phyloP scores from a whole-genome alignment of 2,797 vertebrate genomes.

The Telmatherina bonti region DNA sequence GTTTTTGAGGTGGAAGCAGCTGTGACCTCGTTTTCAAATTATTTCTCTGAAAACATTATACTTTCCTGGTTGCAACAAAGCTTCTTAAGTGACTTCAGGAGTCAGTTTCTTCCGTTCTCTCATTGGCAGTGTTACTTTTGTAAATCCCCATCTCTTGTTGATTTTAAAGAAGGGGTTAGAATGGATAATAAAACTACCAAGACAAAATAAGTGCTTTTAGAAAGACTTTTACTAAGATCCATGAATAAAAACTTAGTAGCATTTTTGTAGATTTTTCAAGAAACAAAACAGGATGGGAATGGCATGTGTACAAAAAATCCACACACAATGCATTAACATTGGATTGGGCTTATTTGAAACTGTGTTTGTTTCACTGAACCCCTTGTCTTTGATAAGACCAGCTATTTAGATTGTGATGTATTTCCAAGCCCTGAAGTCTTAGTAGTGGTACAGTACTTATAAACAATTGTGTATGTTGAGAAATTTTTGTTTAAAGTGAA shows the following conservation, averaged over 20 bases:
- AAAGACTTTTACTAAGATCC: not conserved
- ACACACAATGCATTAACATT: no score
- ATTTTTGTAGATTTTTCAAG: not conserved
- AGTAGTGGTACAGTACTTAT: not conserved
- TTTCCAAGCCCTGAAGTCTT: no score
- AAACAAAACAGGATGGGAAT: no score
- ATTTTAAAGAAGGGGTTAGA: not conserved
- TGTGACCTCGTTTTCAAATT: not conserved
- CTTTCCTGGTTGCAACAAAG: not conserved
- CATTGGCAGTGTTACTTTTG: not conserved
- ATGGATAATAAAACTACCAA: no score
- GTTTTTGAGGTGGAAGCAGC: not conserved
- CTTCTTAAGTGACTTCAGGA: not conserved
- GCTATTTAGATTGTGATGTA: conserved; percentile 4
- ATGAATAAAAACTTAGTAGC: not conserved
- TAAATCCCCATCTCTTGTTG: not conserved
- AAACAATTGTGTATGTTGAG: no score
- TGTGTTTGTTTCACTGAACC: not conserved
- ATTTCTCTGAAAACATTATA: not conserved
- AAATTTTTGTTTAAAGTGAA: no score
- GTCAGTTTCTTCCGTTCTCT: not conserved
- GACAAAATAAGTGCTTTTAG: no score
- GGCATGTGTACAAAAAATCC: no score
- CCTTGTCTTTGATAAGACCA: conserved; percentile 10
- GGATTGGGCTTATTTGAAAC: not conserved